A percentile compares a stretch with the other conserved stretches of the same genome.
These are phyloP conservation scores for Poeciliopsis gracilis DNA, from an alignment of 2,797 vertebrate species.

Conservation along the genomic window DNA sequence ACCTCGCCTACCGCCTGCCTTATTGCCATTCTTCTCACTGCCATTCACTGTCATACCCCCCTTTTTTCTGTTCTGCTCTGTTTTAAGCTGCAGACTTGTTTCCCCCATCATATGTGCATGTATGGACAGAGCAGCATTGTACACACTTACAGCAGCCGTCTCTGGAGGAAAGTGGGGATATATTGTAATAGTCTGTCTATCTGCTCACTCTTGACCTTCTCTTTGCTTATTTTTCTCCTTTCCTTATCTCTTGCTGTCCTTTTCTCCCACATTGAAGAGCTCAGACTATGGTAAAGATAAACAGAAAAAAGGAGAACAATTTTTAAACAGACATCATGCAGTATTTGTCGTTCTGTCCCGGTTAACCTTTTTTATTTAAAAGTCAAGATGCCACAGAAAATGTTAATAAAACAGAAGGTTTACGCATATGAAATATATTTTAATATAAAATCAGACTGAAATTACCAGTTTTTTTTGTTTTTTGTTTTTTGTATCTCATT, in stretches of 20 bases:
- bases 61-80: slow-evolving; percentile 31
- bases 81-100: slow-evolving; percentile 34
- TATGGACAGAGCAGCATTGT: slow-evolving; percentile 50
- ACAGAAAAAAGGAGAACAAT: slow-evolving; percentile 20
- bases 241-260: slow-evolving; percentile 41
- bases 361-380: neutral
- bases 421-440: neutral
- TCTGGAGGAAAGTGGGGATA: slow-evolving; percentile 46
- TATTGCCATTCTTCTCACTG: slow-evolving; percentile 67
- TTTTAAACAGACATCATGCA: slow-evolving; percentile 13
- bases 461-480: neutral
- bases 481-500: neutral
- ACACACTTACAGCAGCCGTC: slow-evolving; percentile 52
- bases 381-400: too few species aligned
- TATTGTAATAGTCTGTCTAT: slow-evolving; percentile 50
- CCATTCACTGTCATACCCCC: slow-evolving; percentile 46
- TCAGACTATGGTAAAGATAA: slow-evolving; percentile 33
- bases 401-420: neutral
- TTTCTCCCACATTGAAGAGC: slow-evolving; percentile 29
- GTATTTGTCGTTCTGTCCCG: neutral
- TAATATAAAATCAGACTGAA: neutral
- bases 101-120: slow-evolving; percentile 28
- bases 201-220: slow-evolving; percentile 62
- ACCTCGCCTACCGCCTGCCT: slow-evolving; percentile 77
- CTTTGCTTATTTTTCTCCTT: slow-evolving; percentile 46